phyloP scores from a whole-genome alignment of 2,113 vertebrate genomes.

The Tragelaphus buxtoni region DNA sequence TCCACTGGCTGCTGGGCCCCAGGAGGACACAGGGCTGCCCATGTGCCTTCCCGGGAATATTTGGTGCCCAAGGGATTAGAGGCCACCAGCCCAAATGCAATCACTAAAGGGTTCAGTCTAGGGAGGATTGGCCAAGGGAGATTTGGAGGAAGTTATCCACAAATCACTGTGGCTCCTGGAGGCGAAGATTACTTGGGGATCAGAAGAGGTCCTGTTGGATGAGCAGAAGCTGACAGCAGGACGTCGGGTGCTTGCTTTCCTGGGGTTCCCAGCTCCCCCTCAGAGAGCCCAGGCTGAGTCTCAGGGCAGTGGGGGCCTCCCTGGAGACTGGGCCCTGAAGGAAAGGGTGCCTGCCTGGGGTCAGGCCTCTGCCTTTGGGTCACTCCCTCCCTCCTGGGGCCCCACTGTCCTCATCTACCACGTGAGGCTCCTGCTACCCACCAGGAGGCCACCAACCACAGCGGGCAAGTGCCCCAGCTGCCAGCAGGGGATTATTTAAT shows the following conservation, averaged over 20 bases:
- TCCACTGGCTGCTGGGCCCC: not conserved
- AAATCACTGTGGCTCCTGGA: not conserved
- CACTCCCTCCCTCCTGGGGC: too few relatives aligned
- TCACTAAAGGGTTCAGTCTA: constrained; percentile 28
- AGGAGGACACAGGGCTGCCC: not conserved
- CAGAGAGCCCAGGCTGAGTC: not conserved
- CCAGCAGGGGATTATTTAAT: not conserved
- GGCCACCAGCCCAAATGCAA: constrained; percentile 10
- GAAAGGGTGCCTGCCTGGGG: not conserved
- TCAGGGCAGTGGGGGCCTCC: accelerated
- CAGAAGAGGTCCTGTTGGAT: not conserved
- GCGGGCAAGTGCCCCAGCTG: not conserved
- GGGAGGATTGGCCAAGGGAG: constrained; percentile 4
- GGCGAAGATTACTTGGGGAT: not conserved
- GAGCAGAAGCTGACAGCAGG: not conserved
- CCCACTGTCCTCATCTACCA: too few relatives aligned
- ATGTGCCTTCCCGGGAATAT: not conserved
- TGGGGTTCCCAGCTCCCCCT: not conserved
- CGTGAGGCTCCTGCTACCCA: not conserved
- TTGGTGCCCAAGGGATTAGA: constrained; percentile 35
- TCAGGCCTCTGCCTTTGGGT: not conserved
- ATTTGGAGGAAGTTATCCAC: constrained; percentile 45
- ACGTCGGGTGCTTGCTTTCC: not conserved
- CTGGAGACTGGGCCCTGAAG: not conserved
- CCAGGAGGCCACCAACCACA: too few relatives aligned